Evolutionary conservation across 1,140 invertebrate genomes (phyloP), one percentile per base, ranked within the genome.

Genomic region (Cotesia typhae): DNA sequence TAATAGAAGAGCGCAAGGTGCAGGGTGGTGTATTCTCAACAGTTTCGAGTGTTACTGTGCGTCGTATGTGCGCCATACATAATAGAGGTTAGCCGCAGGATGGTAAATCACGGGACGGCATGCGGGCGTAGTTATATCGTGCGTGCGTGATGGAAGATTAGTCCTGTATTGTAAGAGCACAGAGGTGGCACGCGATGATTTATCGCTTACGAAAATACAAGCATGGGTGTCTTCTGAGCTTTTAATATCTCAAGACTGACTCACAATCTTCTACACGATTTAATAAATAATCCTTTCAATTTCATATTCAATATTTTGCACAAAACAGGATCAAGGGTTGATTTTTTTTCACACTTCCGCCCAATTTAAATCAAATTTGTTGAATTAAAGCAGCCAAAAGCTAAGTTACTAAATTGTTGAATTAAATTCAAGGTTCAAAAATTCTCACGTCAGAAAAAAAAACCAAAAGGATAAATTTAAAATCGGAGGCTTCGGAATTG

Each of bases 71-170:
- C 77, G 80, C 81, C 82, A 81, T 84, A 83, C 83, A 86, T 86
- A 86, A 86, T 85, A 82, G 84, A 85, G 84, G 84, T 84, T 85
- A 85, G 84, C 83, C 83, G 79, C 84, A 86, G 81, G 84, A 83
- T 84, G 82, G 83, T 86, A 86, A 86, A 86, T 86, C 84, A 85
- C 83, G 77, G 78, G 82, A 85, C 83, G 83, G 82, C 83, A 85
- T 85, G 84, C 83, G 84, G 84, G 84, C 82, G 83, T 85, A 84
- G 84, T 84, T 85, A 85, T 86, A 84, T 85, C 83, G 81, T 83
- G 80, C 84, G 80, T 83, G 79, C 80, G 83, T 85, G 84, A 85
- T 85, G 84, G 83, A 83, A 85, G 83, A 85, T 85, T 86, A 84
- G 84, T 85, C 82, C 81, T 79, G 82, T 80, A 85, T 85, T 86